Evolutionary conservation across 2,113 vertebrate genomes (phyloP), one percentile per base, ranked within the genome.

Genomic region (Ceuthmochares aereus): DNA sequence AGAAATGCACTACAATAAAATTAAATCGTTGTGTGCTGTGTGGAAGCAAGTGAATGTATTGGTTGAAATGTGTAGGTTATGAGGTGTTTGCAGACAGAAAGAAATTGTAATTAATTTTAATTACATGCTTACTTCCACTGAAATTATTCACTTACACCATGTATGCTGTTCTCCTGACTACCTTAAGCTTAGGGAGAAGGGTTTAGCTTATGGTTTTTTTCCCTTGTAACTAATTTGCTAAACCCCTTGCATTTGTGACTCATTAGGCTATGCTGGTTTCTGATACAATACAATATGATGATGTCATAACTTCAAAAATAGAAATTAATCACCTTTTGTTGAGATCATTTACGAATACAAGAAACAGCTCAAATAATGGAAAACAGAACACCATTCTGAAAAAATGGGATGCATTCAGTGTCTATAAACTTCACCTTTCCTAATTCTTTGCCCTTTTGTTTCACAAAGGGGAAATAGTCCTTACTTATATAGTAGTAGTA

Each of bases 1-100:
- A 72, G 70, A 89, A 82, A 96, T 52, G 56, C 5, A 95, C 27
- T 78, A 90, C 22, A 94, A 91, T 96, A 90, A 97, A 97, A 96
- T 93, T 59, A 93, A 96, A 95, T 87, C 45, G 93, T 54, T 86
- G 32, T 80, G 32, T 82, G 14, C 70, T 84, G 3, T 51, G 58
- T 63, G 30, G 56, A 93, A 66, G 32, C 67, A 58, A 69, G 20
- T 67, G 32, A 91, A 93, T 82, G 17, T 51, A 84, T 54, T 73
- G 45, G 62, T 72, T 78, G 68, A 93, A 96, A 91, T 47, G 7
- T 84, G 55, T 36, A 76, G 40, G 51, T 88, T 85, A 87, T 88
- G 70, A 95, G 51, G 66, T 91, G 40, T 87, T 93, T 95, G 59
- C 40, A 88, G 64, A 74, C 63, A 78, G 74, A 76, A 96, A 77